phyloP scores from a whole-genome alignment of 2,113 vertebrate genomes.

The Spermophilus dauricus region DNA sequence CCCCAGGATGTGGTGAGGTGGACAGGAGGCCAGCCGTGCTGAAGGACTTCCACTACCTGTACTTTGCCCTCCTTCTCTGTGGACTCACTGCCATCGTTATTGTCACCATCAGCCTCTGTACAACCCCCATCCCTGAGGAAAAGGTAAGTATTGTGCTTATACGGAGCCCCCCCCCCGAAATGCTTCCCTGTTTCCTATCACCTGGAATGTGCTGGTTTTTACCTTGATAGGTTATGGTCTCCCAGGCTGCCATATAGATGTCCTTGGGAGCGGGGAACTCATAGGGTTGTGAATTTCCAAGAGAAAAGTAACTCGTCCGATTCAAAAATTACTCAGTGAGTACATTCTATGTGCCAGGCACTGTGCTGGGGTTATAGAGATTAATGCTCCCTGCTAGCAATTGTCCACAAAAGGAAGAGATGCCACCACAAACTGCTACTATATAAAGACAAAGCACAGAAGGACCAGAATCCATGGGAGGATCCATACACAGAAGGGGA shows the following conservation, averaged over 20 bases:
- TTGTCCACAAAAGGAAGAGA: accelerated
- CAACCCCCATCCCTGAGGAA: slow-evolving; percentile 91
- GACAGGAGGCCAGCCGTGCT: slow-evolving; percentile 93
- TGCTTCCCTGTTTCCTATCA: accelerated
- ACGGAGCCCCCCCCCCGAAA: not conserved
- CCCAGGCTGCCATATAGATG: not conserved
- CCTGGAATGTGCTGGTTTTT: not conserved
- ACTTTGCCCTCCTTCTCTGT: slow-evolving; percentile 95
- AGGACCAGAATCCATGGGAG: not conserved
- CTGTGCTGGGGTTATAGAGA: not conserved
- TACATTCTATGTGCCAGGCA: not conserved
- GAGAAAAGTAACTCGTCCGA: not conserved
- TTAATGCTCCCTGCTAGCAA: not conserved
- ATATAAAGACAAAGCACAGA: not conserved
- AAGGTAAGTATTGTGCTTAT: slow-evolving; percentile 87
- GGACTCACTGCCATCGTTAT: slow-evolving; percentile 89
- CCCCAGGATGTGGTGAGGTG: slow-evolving; percentile 92
- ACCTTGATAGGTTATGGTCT: not conserved
- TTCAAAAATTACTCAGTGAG: not conserved
- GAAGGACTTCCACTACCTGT: slow-evolving; percentile 95
- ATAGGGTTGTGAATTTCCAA: not conserved
- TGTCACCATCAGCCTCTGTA: slow-evolving; percentile 90
- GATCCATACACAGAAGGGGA: not conserved
- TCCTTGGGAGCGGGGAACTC: not conserved
- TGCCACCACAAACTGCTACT: not conserved